phyloP scores from a whole-genome alignment of 2,113 vertebrate genomes.

The Pygoscelis adeliae region DNA sequence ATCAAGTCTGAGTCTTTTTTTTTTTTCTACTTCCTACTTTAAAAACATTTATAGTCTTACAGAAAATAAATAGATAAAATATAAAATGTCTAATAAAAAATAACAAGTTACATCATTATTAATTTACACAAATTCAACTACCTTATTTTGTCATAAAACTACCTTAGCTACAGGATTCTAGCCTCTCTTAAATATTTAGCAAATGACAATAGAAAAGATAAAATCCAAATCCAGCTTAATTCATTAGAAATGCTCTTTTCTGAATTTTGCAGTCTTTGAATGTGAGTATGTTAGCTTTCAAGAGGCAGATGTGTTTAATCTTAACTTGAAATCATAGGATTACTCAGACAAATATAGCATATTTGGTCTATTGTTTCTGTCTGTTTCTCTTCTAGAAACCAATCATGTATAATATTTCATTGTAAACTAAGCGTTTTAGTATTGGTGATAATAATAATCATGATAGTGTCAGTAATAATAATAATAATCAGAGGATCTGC shows the following conservation, averaged over 20 bases:
- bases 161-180: not conserved
- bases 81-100: too few species aligned
- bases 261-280: not conserved
- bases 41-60: not conserved
- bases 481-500: not conserved
- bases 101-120: not conserved
- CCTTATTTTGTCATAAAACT: not conserved
- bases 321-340: conserved; percentile 22
- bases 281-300: not conserved
- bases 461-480: not conserved
- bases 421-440: not conserved
- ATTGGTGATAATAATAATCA: not conserved
- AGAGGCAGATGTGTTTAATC: not conserved
- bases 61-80: not conserved
- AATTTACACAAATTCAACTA: not conserved
- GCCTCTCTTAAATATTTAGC: not conserved
- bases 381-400: not conserved
- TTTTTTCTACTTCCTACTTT: not conserved
- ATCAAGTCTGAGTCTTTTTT: not conserved
- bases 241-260: not conserved
- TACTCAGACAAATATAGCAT: not conserved
- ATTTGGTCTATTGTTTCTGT: not conserved
- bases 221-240: not conserved
- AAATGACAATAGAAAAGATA: not conserved
- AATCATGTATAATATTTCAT: not conserved